These are phyloP conservation scores for Rhagoletis zephyria DNA, from an alignment of 1,140 invertebrate genomes.

Conservation along the genomic window DNA sequence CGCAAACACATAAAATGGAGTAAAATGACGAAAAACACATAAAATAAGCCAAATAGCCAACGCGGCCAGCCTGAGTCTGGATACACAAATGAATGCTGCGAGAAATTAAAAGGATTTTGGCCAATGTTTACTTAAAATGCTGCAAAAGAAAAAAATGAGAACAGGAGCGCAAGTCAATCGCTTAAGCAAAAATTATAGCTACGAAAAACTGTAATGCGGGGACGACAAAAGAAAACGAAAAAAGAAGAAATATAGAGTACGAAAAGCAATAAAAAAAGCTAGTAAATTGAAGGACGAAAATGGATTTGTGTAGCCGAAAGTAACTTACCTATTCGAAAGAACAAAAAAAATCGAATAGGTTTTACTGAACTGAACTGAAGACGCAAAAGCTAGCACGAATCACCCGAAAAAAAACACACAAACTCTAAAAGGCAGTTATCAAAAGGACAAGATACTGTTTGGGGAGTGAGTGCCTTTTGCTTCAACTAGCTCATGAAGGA, in stretches of 20 bases:
- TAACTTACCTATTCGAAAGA: not conserved
- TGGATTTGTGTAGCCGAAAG: not conserved
- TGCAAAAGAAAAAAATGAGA: not conserved
- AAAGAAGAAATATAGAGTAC: not conserved
- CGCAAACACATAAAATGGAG: not conserved
- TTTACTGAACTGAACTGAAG: not conserved
- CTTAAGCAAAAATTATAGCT: not conserved
- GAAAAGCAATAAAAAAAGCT: not conserved
- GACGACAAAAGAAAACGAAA: not conserved
- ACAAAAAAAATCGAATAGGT: not conserved
- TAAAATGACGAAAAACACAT: not conserved
- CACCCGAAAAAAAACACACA: not conserved
- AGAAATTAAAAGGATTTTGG: constrained; percentile 37
- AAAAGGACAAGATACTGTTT: not conserved
- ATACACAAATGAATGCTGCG: constrained; percentile 1
- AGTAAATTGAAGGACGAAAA: not conserved
- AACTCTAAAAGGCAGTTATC: not conserved
- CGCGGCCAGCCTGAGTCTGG: not conserved
- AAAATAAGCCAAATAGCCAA: not conserved
- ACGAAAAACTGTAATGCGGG: not conserved
- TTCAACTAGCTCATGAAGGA: not conserved
- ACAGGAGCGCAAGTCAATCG: not conserved
- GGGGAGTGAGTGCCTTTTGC: not conserved
- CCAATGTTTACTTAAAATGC: constrained; percentile 33
- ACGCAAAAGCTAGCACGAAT: not conserved